phyloP scores from a whole-genome alignment of 2,888 invertebrate species.

The Synergus japonicus region DNA sequence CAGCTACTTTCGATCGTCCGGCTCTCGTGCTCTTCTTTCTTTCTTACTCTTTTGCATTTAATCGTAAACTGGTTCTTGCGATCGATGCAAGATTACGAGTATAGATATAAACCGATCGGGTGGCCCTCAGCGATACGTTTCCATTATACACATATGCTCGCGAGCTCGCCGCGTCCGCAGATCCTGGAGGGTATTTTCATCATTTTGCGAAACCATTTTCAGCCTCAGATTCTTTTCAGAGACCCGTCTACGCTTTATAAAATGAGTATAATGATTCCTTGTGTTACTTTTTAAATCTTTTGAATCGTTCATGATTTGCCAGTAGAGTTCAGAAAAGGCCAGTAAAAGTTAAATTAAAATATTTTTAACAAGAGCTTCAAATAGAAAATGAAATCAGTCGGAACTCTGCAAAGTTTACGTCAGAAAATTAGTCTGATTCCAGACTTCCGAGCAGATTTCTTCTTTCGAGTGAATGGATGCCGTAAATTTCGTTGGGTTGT shows the following conservation, averaged over 20 bases:
- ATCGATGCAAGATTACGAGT: slow-evolving; percentile 49
- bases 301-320: no score
- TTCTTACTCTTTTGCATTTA: slow-evolving; percentile 46
- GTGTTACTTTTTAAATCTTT: no score
- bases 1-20: slow-evolving; percentile 44
- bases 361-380: no score
- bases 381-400: no score
- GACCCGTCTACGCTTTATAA: neutral
- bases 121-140: slow-evolving; percentile 26
- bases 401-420: no score
- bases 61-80: slow-evolving; percentile 62
- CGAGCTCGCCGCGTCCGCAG: slow-evolving; percentile 10
- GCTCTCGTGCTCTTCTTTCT: neutral
- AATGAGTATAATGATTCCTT: neutral
- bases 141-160: slow-evolving; percentile 3
- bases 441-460: no score
- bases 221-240: neutral
- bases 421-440: no score
- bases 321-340: no score
- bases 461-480: no score
- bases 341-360: no score
- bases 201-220: slow-evolving; percentile 7
- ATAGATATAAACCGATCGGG: slow-evolving; percentile 49
- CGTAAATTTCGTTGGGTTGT: neutral
- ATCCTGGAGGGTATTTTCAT: slow-evolving; percentile 10